phyloP scores from a whole-genome alignment of 2,113 vertebrate species.

The Myiozetetes cayanensis region DNA sequence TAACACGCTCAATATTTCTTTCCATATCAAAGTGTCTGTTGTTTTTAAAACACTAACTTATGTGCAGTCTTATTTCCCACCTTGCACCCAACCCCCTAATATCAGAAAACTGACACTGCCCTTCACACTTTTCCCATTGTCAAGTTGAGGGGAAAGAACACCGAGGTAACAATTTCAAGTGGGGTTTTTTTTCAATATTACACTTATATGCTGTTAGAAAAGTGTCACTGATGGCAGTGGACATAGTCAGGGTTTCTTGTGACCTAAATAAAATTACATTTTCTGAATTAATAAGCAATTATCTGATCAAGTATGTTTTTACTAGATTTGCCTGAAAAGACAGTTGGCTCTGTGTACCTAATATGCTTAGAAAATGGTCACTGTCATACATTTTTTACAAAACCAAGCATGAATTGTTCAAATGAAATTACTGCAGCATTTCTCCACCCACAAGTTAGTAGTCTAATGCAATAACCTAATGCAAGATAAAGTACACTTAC shows the following conservation, averaged over 20 bases:
- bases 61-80: neutral
- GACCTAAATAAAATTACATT: neutral
- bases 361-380: neutral
- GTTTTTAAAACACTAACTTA: neutral
- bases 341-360: neutral
- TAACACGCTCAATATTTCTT: neutral
- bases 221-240: neutral
- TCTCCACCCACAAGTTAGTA: neutral
- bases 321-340: neutral
- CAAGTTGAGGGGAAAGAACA: neutral
- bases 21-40: neutral
- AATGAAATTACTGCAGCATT: neutral
- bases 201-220: neutral
- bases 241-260: neutral
- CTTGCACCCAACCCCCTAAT: neutral
- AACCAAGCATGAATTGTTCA: neutral
- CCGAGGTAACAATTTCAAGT: fast-evolving
- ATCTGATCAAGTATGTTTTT: neutral
- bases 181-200: neutral
- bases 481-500: neutral
- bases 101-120: neutral
- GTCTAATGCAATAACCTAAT: neutral
- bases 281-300: neutral
- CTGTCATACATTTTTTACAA: neutral
- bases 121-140: neutral